A percentile compares a stretch with the other conserved stretches of the same genome.
Conservation (phyloP, 2,797 vertebrate species). For the Anolis apletophallus region DNA sequence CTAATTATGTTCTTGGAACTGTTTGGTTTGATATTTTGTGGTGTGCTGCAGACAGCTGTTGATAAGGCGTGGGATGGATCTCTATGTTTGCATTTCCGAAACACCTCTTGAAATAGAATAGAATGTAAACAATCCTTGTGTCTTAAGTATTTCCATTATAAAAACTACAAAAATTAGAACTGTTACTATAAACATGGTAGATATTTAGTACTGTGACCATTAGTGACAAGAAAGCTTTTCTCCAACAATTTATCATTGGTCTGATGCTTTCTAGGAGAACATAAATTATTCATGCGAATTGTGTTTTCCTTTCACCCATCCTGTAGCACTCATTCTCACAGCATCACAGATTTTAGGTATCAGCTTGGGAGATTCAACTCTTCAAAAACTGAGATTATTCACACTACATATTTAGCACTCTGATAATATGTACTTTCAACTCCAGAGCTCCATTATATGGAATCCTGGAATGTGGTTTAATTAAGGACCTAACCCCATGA, state of each 20-base stretch:
- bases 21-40: slow-evolving; percentile 29
- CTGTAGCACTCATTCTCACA: background rate
- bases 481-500: too few species aligned
- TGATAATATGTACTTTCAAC: too few species aligned
- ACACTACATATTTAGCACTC: too few species aligned
- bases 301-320: background rate
- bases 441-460: too few species aligned
- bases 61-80: slow-evolving; percentile 18
- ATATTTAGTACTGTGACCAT: background rate
- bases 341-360: background rate
- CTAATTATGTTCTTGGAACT: slow-evolving; percentile 27
- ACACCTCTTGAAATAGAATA: slow-evolving; percentile 24
- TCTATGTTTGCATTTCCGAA: slow-evolving; percentile 25
- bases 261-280: background rate
- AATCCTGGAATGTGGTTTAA: too few species aligned
- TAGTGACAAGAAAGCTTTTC: background rate
- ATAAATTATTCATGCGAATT: background rate
- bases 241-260: background rate
- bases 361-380: background rate
- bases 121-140: slow-evolving; percentile 13
- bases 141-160: slow-evolving; percentile 5
- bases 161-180: slow-evolving; percentile 3
- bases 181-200: background rate
- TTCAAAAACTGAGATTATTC: too few species aligned
- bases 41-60: slow-evolving; percentile 31